Base-by-base conservation (phyloP, 2,797 vertebrate genomes). In the Eulemur rubriventer region DNA sequence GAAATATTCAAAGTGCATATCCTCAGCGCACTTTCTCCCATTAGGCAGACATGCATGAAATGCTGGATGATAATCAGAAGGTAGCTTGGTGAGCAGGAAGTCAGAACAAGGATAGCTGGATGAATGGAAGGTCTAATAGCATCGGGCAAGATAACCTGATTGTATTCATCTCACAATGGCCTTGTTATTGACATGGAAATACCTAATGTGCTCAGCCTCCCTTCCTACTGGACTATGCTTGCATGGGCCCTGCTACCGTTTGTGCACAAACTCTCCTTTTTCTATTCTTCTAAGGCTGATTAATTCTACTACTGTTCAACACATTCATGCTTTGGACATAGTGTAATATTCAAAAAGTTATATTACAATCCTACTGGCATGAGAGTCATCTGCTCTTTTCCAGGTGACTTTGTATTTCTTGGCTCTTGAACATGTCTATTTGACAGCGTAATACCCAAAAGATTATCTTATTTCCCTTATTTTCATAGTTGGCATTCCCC, bases 341-440 rank as follows among this genome's bases (percentile, higher is more conserved):
- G 0, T 59, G 52, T 88, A 79, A 84, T 30, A 48, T 57, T 88
- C 0, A 41, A 20, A 92, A 90, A 61, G 38, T 22, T n/a, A 59
- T 22, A 73, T 48, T 50, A 22, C 61, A 57, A 13, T 72, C 55
- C 43, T 85, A 43, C 55, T 84, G 55, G 6, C 61, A n/a, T 2
- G 55, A 87, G 35, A 81, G 78, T 14, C 50, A 78, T 26, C n/a
- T 89, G 57, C 18, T 89, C 16, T 85, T 46, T 89, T 84, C 67
- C 5, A 86, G 90, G 28, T 35, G 48, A 70, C 79, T 84, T 69
- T 95, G 63, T 52, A 75, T 75, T 97, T 95, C 59, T 92, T n/a
- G 11, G 52, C 35, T 82, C 38, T 91, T 83, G 57, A 91, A 65
- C 35, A 33, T 20, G 8, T 65, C 3, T 2, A 11, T 83, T 93